Conservation (phyloP, 2,888 invertebrate species). For the Lasioglossum leucozonium region DNA sequence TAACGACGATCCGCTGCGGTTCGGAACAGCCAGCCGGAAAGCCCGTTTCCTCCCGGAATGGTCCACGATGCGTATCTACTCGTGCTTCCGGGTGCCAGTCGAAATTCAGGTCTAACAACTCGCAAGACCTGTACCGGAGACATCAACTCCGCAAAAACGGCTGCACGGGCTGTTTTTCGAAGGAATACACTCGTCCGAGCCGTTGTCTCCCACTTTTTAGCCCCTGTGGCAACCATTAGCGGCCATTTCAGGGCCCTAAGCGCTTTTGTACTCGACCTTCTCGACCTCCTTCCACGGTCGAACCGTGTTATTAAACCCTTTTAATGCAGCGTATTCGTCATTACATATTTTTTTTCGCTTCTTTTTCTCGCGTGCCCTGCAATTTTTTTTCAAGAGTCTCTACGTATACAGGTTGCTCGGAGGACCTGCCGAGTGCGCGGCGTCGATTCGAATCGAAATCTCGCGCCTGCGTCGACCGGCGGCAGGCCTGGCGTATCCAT, state of each 20-base stretch:
- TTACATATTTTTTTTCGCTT: too few relatives aligned
- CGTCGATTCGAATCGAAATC: conserved; percentile 14
- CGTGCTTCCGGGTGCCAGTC: conserved; percentile 52
- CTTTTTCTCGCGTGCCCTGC: background rate
- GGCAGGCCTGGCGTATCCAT: conserved; percentile 35
- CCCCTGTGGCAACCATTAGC: background rate
- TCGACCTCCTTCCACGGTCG: background rate
- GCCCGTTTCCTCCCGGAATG: conserved; percentile 47
- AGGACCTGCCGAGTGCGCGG: too few relatives aligned
- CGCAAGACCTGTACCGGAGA: background rate
- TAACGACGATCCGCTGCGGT: conserved; percentile 48
- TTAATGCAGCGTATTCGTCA: background rate
- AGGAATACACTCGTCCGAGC: background rate
- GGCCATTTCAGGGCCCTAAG: background rate
- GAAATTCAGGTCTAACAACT: conserved; percentile 4
- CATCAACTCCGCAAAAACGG: background rate
- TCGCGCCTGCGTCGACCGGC: conserved; percentile 13
- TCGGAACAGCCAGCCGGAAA: conserved; percentile 22
- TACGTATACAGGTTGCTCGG: too few relatives aligned
- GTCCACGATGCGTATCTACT: conserved; percentile 4
- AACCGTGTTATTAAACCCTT: background rate
- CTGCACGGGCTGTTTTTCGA: background rate
- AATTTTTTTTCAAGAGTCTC: background rate
- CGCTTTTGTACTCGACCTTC: background rate
- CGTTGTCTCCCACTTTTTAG: background rate